Base-by-base conservation (phyloP, 2,113 vertebrate genomes). In the Ciconia stormi region DNA sequence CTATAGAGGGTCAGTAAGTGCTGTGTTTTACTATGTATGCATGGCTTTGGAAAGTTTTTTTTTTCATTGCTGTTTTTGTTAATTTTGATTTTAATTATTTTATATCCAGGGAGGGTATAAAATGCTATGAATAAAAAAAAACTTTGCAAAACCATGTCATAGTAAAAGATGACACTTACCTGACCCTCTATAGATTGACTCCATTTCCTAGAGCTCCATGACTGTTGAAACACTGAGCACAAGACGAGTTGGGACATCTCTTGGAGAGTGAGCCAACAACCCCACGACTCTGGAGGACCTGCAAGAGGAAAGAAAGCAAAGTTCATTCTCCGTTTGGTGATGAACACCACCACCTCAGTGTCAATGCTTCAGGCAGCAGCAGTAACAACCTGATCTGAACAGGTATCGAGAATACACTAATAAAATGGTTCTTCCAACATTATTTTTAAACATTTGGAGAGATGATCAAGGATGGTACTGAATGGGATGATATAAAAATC, bases 41-140 rank as follows among this genome's bases (percentile, higher is more conserved):
- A 97, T 97, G 96, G 97, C 97, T 97, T 97, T 97, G 97, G 94
- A 97, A 97, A 97, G 97, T 97, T 97, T 96, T 95, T 94, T 87
- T 90, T 91, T 89, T 63, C 10, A 82, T 84, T 76, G 70, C 15
- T 91, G 9, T 53, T 91, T 74, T 89, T 34, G 23, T 92, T 92
- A 73, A 65, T 73, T 93, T 94, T 44, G 0, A 1, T 93, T 82
- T 96, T 11, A 90, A 91, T 92, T 74, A 82, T 94, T 96, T 97
- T 90, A 88, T 91, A 91, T 82, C 82, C 91, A 93, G 94, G 84
- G 84, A 93, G 29, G 55, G 79, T 93, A 96, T 96, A 86, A 94
- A 96, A 95, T 80, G 74, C 67, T 91, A 85, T 52, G 91, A 94
- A 89, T 95, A 62, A 93, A 95, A 96, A 95, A 97, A 96, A 97